Evolutionary conservation across 2,797 vertebrate genomes (phyloP), one percentile per base, ranked within the genome.

Genomic region (Tragelaphus eurycerus): DNA sequence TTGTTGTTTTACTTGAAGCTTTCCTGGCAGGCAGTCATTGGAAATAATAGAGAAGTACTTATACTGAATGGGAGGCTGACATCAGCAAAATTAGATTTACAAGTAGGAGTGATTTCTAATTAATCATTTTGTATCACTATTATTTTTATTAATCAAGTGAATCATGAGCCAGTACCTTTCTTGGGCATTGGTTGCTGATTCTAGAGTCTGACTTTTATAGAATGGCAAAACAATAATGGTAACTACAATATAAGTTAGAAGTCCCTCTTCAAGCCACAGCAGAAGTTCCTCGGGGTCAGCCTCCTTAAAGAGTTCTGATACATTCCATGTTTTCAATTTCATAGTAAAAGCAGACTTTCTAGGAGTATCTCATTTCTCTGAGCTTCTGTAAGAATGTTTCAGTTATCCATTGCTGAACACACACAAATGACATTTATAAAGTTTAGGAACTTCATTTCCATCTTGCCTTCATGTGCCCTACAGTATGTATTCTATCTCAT

Each of bases 101-200:
- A 86, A 71, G 4, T 46, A 89, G 64, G 83, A 86, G 3, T 74
- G 62, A 86, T 14, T 64, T 92, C 34, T 64, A 81, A 52, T 64
- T 9, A 46, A 15, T 57, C 16, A 83, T 27, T 82, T 62, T 46
- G 25, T 88, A 46, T 48, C 29, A n/a, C 31, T 67, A 21, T 91
- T 90, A 67, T 96, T 25, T 94, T 81, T 78, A 62, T 76, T 91
- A 96, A 90, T 43, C 14, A 60, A 81, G 27, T 43, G 14, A 92
- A 60, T 89, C 46, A 23, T 19, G 46, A 55, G 60, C 15, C 31
- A 86, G 21, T 4, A 52, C 17, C 43, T 83, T 90, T 93, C 50
- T 67, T 83, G 71, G 43, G 19, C 59, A 16, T 43, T 52, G 16
- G 2, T 46, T 60, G 29, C 89, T 89, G 71, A 83, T 25, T 71